phyloP scores from a whole-genome alignment of 92 coral and sea anemone species.

The Scolanthus callimorphus region DNA sequence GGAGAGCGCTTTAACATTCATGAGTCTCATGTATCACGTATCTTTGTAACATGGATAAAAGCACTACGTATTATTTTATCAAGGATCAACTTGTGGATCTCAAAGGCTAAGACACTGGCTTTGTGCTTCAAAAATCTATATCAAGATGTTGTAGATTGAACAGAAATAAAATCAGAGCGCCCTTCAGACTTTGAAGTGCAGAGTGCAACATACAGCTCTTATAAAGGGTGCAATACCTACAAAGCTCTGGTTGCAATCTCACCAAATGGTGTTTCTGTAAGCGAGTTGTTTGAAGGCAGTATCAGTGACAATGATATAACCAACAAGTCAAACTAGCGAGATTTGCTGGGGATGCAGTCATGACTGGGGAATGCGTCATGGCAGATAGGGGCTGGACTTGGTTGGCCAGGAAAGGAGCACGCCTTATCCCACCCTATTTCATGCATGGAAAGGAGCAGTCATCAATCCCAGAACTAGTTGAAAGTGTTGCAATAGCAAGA shows the following conservation, averaged over 20 bases:
- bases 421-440: slow-evolving; percentile 53
- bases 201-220: slow-evolving; percentile 44
- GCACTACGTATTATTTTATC: slow-evolving; percentile 28
- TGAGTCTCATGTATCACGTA: slow-evolving; percentile 30
- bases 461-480: slow-evolving; percentile 33
- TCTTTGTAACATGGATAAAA: slow-evolving; percentile 57
- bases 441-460: slow-evolving; percentile 43
- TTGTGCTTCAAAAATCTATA: slow-evolving; percentile 30
- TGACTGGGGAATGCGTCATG: slow-evolving; percentile 56
- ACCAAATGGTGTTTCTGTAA: slow-evolving; percentile 62
- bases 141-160: slow-evolving; percentile 57
- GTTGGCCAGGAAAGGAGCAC: slow-evolving; percentile 27
- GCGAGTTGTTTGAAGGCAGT: slow-evolving; percentile 51
- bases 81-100: slow-evolving; percentile 50
- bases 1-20: slow-evolving; percentile 54
- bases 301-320: slow-evolving; percentile 66
- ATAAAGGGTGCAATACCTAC: slow-evolving; percentile 50
- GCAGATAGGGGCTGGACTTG: slow-evolving; percentile 48
- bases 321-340: slow-evolving; percentile 42
- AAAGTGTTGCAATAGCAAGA: slow-evolving; percentile 46
- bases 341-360: slow-evolving; percentile 33
- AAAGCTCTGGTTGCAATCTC: slow-evolving; percentile 58
- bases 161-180: slow-evolving; percentile 48
- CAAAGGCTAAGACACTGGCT: slow-evolving; percentile 42
- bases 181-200: slow-evolving; percentile 62